Evolutionary conservation across 1,140 invertebrate species (phyloP).

Genomic region (Zaprionus inermis): DNA sequence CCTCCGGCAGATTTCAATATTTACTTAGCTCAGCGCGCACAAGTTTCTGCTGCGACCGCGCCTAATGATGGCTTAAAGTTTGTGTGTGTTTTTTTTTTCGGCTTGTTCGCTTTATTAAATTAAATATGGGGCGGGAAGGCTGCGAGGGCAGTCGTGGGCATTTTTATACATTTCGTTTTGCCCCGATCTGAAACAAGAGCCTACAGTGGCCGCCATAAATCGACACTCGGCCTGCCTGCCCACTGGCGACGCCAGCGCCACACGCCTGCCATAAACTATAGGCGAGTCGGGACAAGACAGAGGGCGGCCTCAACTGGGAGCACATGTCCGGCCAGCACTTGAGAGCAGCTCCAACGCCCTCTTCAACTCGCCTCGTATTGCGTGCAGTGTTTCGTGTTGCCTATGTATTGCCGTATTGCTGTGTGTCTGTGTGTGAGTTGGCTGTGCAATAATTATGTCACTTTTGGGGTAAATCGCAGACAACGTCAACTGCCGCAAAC

Average conservation of each 20-base stretch:
- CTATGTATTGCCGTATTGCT: no score
- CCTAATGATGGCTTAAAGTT: slow-evolving; percentile 73
- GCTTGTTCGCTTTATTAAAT: slow-evolving; percentile 70
- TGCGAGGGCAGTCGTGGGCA: slow-evolving; percentile 1
- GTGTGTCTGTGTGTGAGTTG: slow-evolving; percentile 18
- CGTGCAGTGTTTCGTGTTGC: slow-evolving; percentile 31
- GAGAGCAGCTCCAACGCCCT: slow-evolving; percentile 33
- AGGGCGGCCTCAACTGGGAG: slow-evolving; percentile 16
- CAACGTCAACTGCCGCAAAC: slow-evolving; percentile 57
- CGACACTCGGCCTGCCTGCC: slow-evolving; percentile 41
- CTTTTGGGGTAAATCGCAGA: slow-evolving; percentile 61
- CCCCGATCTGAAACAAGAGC: slow-evolving; percentile 58
- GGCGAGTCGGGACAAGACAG: background rate
- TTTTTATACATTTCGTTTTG: slow-evolving; percentile 11
- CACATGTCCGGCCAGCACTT: slow-evolving; percentile 64
- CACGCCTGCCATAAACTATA: slow-evolving; percentile 66
- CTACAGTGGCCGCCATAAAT: slow-evolving; percentile 60
- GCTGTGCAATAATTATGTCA: slow-evolving; percentile 76
- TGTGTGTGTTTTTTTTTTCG: slow-evolving; percentile 3
- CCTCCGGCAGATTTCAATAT: slow-evolving; percentile 73
- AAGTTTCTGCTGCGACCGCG: slow-evolving; percentile 56
- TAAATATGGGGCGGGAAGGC: slow-evolving; percentile 44
- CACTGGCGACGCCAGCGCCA: slow-evolving; percentile 46
- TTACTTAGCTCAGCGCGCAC: slow-evolving; percentile 51
- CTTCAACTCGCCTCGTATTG: slow-evolving; percentile 46